Conservation (phyloP, 2,888 invertebrate genomes). For the Dilophus febrilis region DNA sequence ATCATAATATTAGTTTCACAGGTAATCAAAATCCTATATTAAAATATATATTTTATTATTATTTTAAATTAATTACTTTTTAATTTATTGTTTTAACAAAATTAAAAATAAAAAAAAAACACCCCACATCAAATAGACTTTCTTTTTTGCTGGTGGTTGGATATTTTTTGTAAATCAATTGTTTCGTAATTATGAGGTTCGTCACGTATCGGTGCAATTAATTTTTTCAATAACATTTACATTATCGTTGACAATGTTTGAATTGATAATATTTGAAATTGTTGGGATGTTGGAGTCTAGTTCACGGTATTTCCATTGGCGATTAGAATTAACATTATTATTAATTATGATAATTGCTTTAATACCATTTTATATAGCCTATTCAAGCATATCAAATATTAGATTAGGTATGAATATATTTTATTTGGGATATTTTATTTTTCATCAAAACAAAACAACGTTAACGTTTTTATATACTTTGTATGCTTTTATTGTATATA, state of each 20-base stretch:
- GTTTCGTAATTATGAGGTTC: slow-evolving; percentile 94
- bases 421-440: not conserved
- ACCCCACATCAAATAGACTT: slow-evolving; percentile 39
- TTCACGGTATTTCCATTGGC: slow-evolving; percentile 69
- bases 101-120: not conserved
- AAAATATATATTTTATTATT: not conserved
- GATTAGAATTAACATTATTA: slow-evolving; percentile 74
- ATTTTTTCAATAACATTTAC: slow-evolving; percentile 94
- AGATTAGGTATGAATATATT: slow-evolving; percentile 48
- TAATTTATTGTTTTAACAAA: slow-evolving; percentile 4
- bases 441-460: slow-evolving; percentile 1
- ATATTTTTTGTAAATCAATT: slow-evolving; percentile 95
- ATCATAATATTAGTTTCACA: slow-evolving; percentile 67
- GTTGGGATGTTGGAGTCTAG: slow-evolving; percentile 80
- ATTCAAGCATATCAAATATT: slow-evolving; percentile 81
- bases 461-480: not conserved
- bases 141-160: slow-evolving; percentile 96
- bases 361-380: slow-evolving; percentile 93
- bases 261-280: slow-evolving; percentile 98
- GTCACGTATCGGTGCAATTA: slow-evolving; percentile 82
- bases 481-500: slow-evolving; percentile 13
- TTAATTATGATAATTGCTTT: slow-evolving; percentile 88
- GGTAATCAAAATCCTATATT: slow-evolving; percentile 30
- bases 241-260: slow-evolving; percentile 96
- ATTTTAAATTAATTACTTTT: not conserved